These are phyloP conservation scores for Cyclargus thomasi DNA, from an alignment of 1,140 invertebrate species.

Conservation along the genomic window DNA sequence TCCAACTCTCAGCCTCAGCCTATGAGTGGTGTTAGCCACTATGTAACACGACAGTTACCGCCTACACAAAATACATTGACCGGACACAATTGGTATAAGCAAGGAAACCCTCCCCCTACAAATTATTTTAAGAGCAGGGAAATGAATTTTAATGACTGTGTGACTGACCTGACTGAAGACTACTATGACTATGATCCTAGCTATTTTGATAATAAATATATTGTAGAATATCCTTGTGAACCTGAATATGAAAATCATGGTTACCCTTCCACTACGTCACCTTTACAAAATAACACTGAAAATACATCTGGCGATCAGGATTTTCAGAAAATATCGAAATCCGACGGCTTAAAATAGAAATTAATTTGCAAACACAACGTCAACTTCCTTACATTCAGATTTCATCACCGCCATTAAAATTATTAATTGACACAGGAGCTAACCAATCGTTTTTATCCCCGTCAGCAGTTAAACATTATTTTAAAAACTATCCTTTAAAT, in stretches of 20 bases:
- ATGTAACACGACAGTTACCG: slow-evolving; percentile 20
- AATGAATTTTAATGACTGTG: slow-evolving; percentile 21
- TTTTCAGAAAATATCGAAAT: slow-evolving; percentile 21
- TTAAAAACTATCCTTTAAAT: slow-evolving; percentile 17
- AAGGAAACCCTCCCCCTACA: slow-evolving; percentile 9
- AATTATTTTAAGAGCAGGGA: slow-evolving; percentile 21
- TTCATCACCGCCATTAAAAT: slow-evolving; percentile 10
- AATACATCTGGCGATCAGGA: slow-evolving; percentile 9
- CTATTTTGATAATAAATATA: background rate
- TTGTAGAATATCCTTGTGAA: slow-evolving; percentile 6
- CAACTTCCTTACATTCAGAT: slow-evolving; percentile 18
- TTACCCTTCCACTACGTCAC: slow-evolving; percentile 9
- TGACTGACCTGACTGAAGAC: slow-evolving; percentile 4
- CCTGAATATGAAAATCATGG: background rate
- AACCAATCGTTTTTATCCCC: slow-evolving; percentile 20
- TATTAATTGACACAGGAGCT: slow-evolving; percentile 19
- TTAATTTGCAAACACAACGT: slow-evolving; percentile 23
- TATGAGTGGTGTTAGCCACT: slow-evolving; percentile 29
- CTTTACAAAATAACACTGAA: background rate
- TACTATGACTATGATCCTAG: background rate
- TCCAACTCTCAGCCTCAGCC: slow-evolving; percentile 16
- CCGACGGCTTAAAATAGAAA: slow-evolving; percentile 23
- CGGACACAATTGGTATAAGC: slow-evolving; percentile 16
- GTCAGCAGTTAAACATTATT: slow-evolving; percentile 19
- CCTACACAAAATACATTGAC: slow-evolving; percentile 10